Base-by-base conservation (phyloP, 1,140 invertebrate species). In the Ooceraea biroi region DNA sequence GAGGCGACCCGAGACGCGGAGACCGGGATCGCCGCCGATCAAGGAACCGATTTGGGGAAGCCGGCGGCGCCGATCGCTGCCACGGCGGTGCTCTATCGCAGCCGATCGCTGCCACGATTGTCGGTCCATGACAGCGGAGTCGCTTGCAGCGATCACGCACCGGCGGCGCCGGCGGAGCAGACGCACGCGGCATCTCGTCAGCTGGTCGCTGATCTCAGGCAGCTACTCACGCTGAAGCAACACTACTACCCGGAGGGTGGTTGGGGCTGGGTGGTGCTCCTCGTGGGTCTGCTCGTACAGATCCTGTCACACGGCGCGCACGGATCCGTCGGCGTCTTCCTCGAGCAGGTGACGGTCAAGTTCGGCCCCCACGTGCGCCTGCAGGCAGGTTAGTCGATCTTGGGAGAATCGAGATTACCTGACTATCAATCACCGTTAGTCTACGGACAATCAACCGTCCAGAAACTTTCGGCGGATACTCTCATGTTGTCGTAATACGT, bases 161-260 rank as follows among this genome's bases (percentile, higher is more conserved):
- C 74, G 2, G 65, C 46, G 7, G 36, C 36, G 10, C 76, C 76
- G n/a, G 93, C 76, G n/a, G 93, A 93, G 17, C 92, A 92, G 48
- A 88, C 84, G 57, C 91, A 92, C 0, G 78, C 19, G 86, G 91
- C 41, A 83, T 84, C 91, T 7, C 83, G 89, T 7, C 90, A 90
- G 48, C 89, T 95, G 30, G 94, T 95, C 11, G 93, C 94, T 17
- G 95, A 96, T 90, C 88, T 95, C n/a, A 91, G 94, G 44, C 95
- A 96, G 85, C 85, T 96, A 77, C 93, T 95, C 30, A 96, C 96
- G 1, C 93, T 97, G 3, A 96, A 95, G 74, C 96, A 96, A 87
- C 96, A 97, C 85, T 97, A 97, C 88, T 97, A 97, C 85, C 96
- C 96, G 0, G 97, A 97, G 89, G 96, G 96, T 19, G 96, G 96